Base-by-base conservation (phyloP, 2,113 vertebrate species). In the Tetraodon nigroviridis region DNA sequence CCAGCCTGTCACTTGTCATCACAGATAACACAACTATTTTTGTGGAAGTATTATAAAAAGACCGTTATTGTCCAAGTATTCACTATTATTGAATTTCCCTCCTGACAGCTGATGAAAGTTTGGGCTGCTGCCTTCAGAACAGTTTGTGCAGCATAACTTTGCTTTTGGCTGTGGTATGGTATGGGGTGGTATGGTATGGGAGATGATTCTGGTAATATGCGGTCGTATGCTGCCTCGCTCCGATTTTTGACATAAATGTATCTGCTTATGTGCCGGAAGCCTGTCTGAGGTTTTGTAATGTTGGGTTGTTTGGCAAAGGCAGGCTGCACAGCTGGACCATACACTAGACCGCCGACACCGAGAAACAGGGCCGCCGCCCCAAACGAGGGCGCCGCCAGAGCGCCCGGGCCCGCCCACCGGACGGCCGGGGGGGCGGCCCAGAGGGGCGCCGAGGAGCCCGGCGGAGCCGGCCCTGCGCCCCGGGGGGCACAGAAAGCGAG, bases 261-360 rank as follows among this genome's bases (percentile, higher is more conserved):
- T 52, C 0, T 4, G 11, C 20, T 4, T 61, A 6, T 1, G 1
- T 55, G 56, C 61, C 60, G 65, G 47, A 66, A 67, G 16, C 20
- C 15, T 4, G 45, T 59, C 61, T 6, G 44, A 13, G 13, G 4
- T 50, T 50, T 55, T 8, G 46, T 52, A 55, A 16, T 47, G 58
- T 59, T 55, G 27, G 47, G 24, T 74, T 61, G 18, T n/a, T 68
- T 54, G 49, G 55, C 74, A 27, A 65, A 76, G 68, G 57, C 68
- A 74, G 81, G 61, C 69, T 48, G 45, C 58, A 62, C 61, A 69
- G 69, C 76, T 85, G 83, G 82, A 84, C 60, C 60, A 66, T 72
- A 80, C 69, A 87, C 73, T 68, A 83, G 82, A 79, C 80, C n/a
- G n/a, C n/a, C n/a, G n/a, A n/a, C n/a, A n/a, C n/a, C n/a, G n/a